phyloP scores from a whole-genome alignment of 2,888 invertebrate genomes.

The Nephrotoma appendiculata region DNA sequence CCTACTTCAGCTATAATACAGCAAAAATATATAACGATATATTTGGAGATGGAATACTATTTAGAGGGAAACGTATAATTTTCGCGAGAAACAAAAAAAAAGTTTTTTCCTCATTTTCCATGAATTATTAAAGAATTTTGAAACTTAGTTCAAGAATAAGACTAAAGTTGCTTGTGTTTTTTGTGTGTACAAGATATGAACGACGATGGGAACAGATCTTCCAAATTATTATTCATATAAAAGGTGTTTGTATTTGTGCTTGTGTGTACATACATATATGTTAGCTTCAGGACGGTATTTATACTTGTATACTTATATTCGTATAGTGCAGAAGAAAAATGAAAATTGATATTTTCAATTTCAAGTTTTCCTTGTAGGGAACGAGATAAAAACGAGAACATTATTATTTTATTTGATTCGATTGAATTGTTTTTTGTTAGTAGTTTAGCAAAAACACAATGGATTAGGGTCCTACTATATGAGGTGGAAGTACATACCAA shows the following conservation, averaged over 20 bases:
- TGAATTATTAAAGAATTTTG: background rate
- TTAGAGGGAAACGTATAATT: background rate
- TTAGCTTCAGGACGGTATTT: background rate
- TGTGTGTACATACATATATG: background rate
- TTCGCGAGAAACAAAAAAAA: background rate
- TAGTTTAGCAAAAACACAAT: background rate
- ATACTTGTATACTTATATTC: too few relatives aligned
- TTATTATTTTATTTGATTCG: background rate
- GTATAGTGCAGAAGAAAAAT: background rate
- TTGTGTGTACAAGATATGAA: background rate
- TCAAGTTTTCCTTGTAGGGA: background rate
- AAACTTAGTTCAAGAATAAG: background rate
- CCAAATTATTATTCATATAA: background rate
- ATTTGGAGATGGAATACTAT: background rate
- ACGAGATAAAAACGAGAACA: background rate
- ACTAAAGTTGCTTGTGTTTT: background rate
- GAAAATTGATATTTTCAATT: background rate
- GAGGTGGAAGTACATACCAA: background rate
- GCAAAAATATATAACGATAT: background rate
- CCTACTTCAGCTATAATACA: background rate
- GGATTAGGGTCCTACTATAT: background rate
- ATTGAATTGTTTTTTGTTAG: background rate
- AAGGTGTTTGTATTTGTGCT: background rate
- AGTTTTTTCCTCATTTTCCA: background rate
- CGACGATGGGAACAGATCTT: background rate